These are phyloP conservation scores for Cirrhinus mrigala DNA, from an alignment of 2,797 vertebrate species.

Conservation along the genomic window DNA sequence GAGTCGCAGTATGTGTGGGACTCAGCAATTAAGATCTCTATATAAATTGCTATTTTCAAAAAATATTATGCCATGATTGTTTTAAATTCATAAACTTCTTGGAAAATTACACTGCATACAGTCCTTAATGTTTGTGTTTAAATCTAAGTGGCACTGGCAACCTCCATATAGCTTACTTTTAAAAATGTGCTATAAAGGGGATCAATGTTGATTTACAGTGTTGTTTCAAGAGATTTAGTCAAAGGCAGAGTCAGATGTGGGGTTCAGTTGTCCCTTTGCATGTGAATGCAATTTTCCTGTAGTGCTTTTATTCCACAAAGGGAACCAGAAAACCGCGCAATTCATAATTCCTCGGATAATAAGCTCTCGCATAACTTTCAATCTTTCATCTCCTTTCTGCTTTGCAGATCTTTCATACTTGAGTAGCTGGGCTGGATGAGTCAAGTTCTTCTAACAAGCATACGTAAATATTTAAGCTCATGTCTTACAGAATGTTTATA, in stretches of 20 bases:
- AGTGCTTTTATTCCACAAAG: slow-evolving; percentile 45
- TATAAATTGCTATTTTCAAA: not conserved
- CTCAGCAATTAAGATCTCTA: not conserved
- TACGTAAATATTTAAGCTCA: slow-evolving; percentile 46
- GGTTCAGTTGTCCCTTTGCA: slow-evolving; percentile 2
- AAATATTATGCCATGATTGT: not conserved
- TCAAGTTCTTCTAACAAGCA: slow-evolving; percentile 43
- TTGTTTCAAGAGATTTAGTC: slow-evolving; percentile 28
- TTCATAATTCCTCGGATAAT: slow-evolving; percentile 57
- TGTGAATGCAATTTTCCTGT: slow-evolving; percentile 38
- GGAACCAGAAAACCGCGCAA: slow-evolving; percentile 20
- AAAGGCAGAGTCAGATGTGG: not conserved
- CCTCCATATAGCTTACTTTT: not conserved
- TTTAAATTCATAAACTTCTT: not conserved
- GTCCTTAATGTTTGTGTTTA: slow-evolving; percentile 60
- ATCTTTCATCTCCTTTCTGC: slow-evolving; percentile 41
- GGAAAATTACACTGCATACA: slow-evolving; percentile 39
- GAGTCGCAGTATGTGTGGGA: not conserved
- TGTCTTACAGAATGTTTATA: slow-evolving; percentile 37
- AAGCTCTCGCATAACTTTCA: slow-evolving; percentile 59
- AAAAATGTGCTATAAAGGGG: not conserved
- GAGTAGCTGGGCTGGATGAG: not conserved
- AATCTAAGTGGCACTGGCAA: not conserved
- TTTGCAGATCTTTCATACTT: slow-evolving; percentile 30
- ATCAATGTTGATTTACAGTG: slow-evolving; percentile 2